Evolutionary conservation across 2,113 vertebrate genomes (phyloP).

Genomic region (Ochotona princeps): DNA sequence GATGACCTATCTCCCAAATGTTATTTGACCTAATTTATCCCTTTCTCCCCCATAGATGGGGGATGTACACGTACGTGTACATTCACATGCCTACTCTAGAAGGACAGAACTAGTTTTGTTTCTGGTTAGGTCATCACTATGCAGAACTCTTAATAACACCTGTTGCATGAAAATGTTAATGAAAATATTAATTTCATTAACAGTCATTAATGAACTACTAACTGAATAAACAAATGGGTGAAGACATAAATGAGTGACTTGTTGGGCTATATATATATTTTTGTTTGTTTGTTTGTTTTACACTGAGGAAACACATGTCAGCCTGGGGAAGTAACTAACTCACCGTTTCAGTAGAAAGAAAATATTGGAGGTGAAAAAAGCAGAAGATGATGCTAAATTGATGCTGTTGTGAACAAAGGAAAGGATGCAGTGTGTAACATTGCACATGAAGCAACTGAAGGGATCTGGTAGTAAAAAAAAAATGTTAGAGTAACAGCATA

Average conservation of each 20-base stretch:
- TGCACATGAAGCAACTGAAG: neutral
- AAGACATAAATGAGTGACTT: neutral
- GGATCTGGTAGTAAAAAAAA: neutral
- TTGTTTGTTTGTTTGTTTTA: too few species aligned
- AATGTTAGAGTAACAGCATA: neutral
- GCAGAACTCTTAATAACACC: neutral
- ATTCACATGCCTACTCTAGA: neutral
- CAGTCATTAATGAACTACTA: neutral
- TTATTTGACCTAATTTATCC: neutral
- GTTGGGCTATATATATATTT: too few species aligned
- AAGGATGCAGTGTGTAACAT: neutral
- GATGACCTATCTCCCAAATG: neutral
- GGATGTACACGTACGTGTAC: neutral
- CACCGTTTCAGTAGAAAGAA: neutral
- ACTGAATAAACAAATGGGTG: neutral
- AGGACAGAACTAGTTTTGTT: neutral
- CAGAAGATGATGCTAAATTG: neutral
- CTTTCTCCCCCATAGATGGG: neutral
- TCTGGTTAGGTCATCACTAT: neutral
- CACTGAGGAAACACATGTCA: neutral
- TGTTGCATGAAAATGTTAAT: too few species aligned
- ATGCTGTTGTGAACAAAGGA: neutral
- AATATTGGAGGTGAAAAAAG: neutral
- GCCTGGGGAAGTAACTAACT: neutral
- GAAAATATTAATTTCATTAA: too few species aligned